These are phyloP conservation scores for Dasypogon diadema DNA, from an alignment of 2,888 invertebrate species.

Conservation along the genomic window DNA sequence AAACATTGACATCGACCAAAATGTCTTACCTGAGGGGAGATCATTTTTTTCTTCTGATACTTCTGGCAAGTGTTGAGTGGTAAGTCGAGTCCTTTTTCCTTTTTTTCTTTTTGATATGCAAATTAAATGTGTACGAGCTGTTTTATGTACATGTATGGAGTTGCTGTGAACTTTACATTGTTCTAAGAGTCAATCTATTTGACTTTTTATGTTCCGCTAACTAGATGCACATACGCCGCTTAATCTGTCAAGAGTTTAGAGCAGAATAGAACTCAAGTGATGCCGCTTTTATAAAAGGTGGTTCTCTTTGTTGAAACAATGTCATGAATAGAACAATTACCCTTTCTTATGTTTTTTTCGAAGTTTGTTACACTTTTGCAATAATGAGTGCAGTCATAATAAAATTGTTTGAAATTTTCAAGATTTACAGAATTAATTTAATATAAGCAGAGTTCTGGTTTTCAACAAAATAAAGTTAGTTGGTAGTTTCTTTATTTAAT, in stretches of 20 bases:
- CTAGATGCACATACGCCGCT: constrained; percentile 19
- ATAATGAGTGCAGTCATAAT: neutral
- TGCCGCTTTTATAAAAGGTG: constrained; percentile 16
- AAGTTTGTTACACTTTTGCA: constrained; percentile 12
- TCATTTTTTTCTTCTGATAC: constrained; percentile 51
- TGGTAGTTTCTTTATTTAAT: too few species aligned
- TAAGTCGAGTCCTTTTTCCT: constrained; percentile 44
- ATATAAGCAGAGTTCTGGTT: too few species aligned
- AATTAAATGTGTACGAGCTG: constrained; percentile 36
- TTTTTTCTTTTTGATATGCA: constrained; percentile 52
- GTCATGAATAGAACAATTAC: constrained; percentile 36
- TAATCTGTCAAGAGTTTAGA: constrained; percentile 19
- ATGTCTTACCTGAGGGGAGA: constrained; percentile 51
- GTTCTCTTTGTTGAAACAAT: constrained; percentile 1
- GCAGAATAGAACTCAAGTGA: constrained; percentile 17
- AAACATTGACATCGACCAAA: constrained; percentile 49
- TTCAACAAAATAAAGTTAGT: too few species aligned
- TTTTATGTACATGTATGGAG: too few species aligned
- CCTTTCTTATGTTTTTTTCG: neutral
- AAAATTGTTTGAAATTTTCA: too few species aligned
- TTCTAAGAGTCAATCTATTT: constrained; percentile 10
- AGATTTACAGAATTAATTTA: too few species aligned
- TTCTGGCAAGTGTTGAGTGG: constrained; percentile 54
- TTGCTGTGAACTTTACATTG: constrained; percentile 32
- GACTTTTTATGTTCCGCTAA: constrained; percentile 22